Base-by-base conservation (phyloP, 2,888 invertebrate genomes). In the Drosophila conformis region DNA sequence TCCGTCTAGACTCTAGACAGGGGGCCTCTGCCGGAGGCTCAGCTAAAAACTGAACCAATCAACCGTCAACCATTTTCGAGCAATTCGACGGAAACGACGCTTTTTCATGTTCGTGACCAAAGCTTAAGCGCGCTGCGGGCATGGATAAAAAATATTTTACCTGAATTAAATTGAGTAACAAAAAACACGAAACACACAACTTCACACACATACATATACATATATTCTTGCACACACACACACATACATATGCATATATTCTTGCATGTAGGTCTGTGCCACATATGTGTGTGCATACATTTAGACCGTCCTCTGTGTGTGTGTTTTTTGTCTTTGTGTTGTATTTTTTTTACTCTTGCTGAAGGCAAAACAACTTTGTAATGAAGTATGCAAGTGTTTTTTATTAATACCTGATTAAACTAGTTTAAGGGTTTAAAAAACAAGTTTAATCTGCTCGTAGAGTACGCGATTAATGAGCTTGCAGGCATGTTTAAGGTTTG, bases 161-260 rank as follows among this genome's bases (percentile, higher is more conserved):
- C 91, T 91, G 91, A 91, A 91, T 90, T 90, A 91, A 91, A 89
- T 91, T 91, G 87, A 91, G 86, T 89, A 89, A 85, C 82, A 87
- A 87, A 88, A 86, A 91, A 89, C 89, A 91, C 84, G 88, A 84
- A 90, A 69, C 48, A 51, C 36, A 58, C 35, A 52, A 8, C 4
- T 38, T 10, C 38, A n/a, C 38, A 18, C 7, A 25, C 13, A 46
- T 3, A 3, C n/a, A 42, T 31, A 46, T 36, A 35, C 13, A 60
- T n/a, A 53, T 46, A 58, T 57, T 52, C 40, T 27, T 21, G 35
- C 49, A 53, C 48, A 48, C 29, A 61, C 13, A 42, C 2, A 42
- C 21, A n/a, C 36, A 11, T 0, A 21, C 6, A 42, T 35, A 33
- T 31, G 53, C n/a, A 60, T n/a, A 57, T 38, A 58, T 52, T 58